These are phyloP conservation scores for Luperina nickerlii DNA, from an alignment of 2,888 invertebrate species.

Conservation along the genomic window DNA sequence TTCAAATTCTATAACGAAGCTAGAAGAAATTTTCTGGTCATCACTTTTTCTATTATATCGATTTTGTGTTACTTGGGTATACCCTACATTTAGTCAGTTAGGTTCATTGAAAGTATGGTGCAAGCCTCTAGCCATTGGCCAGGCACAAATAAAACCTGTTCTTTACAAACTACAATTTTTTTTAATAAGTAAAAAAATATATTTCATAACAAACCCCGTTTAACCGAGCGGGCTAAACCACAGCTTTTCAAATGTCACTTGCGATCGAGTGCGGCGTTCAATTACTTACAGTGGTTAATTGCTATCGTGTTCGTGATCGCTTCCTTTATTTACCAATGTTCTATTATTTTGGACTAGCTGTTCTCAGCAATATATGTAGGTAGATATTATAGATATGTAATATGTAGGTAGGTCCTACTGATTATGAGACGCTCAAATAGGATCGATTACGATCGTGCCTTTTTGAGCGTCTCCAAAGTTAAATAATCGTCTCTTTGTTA, in stretches of 20 bases:
- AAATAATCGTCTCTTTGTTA: not conserved
- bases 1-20: too few relatives aligned
- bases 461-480: not conserved
- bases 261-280: constrained; percentile 64
- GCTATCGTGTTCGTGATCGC: constrained; percentile 70
- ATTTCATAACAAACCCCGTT: constrained; percentile 25
- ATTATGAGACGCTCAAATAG: not conserved
- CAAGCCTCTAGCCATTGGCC: not conserved
- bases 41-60: too few relatives aligned
- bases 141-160: not conserved
- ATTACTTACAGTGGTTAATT: constrained; percentile 70
- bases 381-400: not conserved
- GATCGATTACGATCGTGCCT: too few relatives aligned
- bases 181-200: too few relatives aligned
- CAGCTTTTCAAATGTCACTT: constrained; percentile 66
- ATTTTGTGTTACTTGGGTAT: too few relatives aligned
- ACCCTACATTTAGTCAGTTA: not conserved
- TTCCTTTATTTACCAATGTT: constrained; percentile 21
- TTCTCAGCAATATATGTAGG: not conserved
- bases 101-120: too few relatives aligned
- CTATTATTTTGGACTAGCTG: not conserved
- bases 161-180: not conserved
- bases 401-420: not conserved
- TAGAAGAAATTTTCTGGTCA: too few relatives aligned
- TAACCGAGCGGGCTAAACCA: constrained; percentile 48